Conservation (phyloP, 2,797 vertebrate genomes). For the Trematomus bernacchii region DNA sequence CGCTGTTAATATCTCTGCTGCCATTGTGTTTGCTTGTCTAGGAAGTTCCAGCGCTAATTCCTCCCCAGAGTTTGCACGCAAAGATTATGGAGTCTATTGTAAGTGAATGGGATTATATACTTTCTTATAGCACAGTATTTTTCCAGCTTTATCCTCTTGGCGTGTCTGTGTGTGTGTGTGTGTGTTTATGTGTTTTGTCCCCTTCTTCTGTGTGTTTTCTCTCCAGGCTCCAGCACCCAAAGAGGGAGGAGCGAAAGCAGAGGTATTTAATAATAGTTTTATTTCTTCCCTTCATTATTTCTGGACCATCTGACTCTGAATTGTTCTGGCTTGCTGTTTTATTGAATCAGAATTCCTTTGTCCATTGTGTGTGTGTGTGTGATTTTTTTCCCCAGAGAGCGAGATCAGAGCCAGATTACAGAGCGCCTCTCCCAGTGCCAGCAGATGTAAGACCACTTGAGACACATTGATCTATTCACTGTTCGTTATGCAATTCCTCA, state of each 20-base stretch:
- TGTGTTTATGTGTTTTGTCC: constrained; percentile 10
- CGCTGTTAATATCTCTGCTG: constrained; percentile 37
- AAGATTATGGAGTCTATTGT: constrained; percentile 91
- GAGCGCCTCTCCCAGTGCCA: constrained; percentile 93
- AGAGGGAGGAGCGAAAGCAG: constrained; percentile 95
- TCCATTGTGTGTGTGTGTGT: constrained; percentile 50
- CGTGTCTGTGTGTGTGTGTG: constrained; percentile 31
- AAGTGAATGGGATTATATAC: constrained; percentile 40
- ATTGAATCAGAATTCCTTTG: constrained; percentile 58
- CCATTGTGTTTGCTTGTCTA: constrained; percentile 74
- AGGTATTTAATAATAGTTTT: constrained; percentile 81
- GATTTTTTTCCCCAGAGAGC: constrained; percentile 88
- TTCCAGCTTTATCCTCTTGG: constrained; percentile 27
- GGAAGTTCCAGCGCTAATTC: constrained; percentile 98
- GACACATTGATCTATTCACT: constrained; percentile 46
- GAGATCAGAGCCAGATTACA: constrained; percentile 97
- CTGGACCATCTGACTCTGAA: constrained; percentile 42
- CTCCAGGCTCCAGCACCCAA: constrained; percentile 74
- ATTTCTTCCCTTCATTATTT: constrained; percentile 39
- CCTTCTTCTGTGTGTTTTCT: constrained; percentile 27
- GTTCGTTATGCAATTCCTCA: constrained; percentile 56
- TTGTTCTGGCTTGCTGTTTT: constrained; percentile 35
- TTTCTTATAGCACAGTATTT: constrained; percentile 11
- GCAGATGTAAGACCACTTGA: constrained; percentile 92
- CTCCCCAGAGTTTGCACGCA: constrained; percentile 95